These are phyloP conservation scores for Drosophila merina DNA, from an alignment of 2,888 invertebrate species.

Conservation along the genomic window DNA sequence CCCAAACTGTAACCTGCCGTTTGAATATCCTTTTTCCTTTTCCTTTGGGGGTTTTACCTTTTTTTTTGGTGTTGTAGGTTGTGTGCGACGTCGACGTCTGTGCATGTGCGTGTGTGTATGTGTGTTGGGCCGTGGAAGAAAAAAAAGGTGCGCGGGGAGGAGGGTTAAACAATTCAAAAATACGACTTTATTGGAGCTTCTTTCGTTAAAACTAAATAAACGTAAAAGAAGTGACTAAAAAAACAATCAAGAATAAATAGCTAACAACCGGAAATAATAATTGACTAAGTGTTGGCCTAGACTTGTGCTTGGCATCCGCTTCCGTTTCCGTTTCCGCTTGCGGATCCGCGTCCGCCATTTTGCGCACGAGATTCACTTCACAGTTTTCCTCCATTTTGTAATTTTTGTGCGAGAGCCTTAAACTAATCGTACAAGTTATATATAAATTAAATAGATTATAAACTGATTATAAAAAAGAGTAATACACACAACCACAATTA, in stretches of 20 bases:
- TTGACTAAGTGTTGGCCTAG: slow-evolving; percentile 64
- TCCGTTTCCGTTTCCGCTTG: slow-evolving; percentile 9
- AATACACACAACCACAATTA: slow-evolving; percentile 77
- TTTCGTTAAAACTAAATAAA: slow-evolving; percentile 40
- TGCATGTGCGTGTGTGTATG: slow-evolving; percentile 37
- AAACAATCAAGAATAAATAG: slow-evolving; percentile 59
- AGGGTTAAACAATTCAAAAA: slow-evolving; percentile 44
- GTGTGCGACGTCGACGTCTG: slow-evolving; percentile 54
- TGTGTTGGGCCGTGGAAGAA: slow-evolving; percentile 11
- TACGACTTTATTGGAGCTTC: slow-evolving; percentile 53
- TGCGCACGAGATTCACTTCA: slow-evolving; percentile 63
- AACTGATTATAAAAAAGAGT: slow-evolving; percentile 62
- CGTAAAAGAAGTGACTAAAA: slow-evolving; percentile 59
- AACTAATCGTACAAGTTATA: slow-evolving; percentile 26
- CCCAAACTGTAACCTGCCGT: slow-evolving; percentile 39
- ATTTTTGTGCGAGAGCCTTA: slow-evolving; percentile 58
- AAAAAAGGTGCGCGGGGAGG: background rate
- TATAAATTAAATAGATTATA: slow-evolving; percentile 46
- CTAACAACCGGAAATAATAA: slow-evolving; percentile 46
- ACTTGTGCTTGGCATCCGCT: slow-evolving; percentile 45
- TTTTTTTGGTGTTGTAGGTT: slow-evolving; percentile 73
- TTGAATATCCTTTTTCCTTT: slow-evolving; percentile 25
- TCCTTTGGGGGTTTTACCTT: slow-evolving; percentile 23
- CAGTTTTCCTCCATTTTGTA: slow-evolving; percentile 3
- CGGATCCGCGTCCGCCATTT: slow-evolving; percentile 2